Evolutionary conservation across 2,888 invertebrate species (phyloP), one percentile per base, ranked within the genome.

Genomic region (Dynastes grantii): DNA sequence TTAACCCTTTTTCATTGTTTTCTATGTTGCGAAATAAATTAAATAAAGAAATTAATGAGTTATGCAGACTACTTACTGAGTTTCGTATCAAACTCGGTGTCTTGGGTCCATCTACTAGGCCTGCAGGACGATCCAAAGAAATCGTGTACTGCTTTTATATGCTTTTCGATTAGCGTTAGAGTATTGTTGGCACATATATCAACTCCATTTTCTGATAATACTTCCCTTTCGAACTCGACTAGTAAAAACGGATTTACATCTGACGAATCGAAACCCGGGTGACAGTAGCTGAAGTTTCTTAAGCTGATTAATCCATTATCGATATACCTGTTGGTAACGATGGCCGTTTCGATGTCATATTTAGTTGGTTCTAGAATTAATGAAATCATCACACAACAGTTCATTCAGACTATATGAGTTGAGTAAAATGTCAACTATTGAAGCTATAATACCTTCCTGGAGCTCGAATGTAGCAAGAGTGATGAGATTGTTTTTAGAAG

Each of bases 81-180:
- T 70, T 85, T 83, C 11, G 86, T 85, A 84, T 94, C 92, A 0
- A 92, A 87, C 0, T 89, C 86, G 0, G 83, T 80, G 80, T 93
- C 92, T 27, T 89, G 84, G 2, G 92, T 91, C 94, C 94, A 95
- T 0, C 88, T 85, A 0, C 95, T 95, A 4, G 95, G 95, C 70
- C 95, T 90, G 88, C 96, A 96, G 80, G 92, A 93, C 0, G 90
- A 89, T 0, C 91, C 90, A 89, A 96, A 95, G 90, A 93, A 94
- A 0, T 87, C 84, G 70, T 89, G 90, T 0, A 95, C 89, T 1
- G 91, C 90, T 61, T 90, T 89, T 29, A 93, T 90, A 81, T 95
- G 93, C 82, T 94, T 86, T 85, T 93, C 87, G 0, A 91, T 90
- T 8, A 91, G 88, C 0, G 92, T 90, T 79, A 87, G 88, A 61